These are phyloP conservation scores for Drosophila serrata DNA, from an alignment of 1,140 invertebrate genomes.

Conservation along the genomic window DNA sequence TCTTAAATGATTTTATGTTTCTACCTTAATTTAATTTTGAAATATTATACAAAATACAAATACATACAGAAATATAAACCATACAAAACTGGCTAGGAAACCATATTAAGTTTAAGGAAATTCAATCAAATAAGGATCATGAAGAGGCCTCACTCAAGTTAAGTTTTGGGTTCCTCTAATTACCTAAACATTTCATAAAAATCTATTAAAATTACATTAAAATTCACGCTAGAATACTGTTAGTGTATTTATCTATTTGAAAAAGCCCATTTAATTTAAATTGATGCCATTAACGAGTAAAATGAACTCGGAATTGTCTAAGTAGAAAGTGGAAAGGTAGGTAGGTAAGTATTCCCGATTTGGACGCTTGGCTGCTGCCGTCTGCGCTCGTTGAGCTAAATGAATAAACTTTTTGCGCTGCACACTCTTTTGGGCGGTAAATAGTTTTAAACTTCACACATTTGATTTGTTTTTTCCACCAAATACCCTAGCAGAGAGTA, in stretches of 20 bases:
- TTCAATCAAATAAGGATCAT: neutral
- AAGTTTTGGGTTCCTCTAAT: neutral
- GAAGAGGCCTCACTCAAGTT: no score
- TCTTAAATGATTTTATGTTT: neutral
- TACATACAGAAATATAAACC: neutral
- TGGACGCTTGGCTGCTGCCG: constrained; percentile 43
- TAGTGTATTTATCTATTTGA: constrained; percentile 29
- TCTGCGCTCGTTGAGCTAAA: constrained; percentile 78
- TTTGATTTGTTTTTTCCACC: constrained; percentile 71
- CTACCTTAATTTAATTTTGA: neutral
- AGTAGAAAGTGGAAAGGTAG: constrained; percentile 21
- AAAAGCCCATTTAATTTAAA: constrained; percentile 73
- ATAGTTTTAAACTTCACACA: constrained; percentile 83
- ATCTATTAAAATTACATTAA: neutral
- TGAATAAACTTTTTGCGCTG: constrained; percentile 81
- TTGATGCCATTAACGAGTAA: constrained; percentile 61
- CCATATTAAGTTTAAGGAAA: neutral
- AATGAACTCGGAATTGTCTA: constrained; percentile 65
- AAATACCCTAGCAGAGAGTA: neutral
- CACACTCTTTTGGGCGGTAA: constrained; percentile 78
- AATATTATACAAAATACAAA: neutral
- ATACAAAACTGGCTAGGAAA: neutral
- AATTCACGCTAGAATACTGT: neutral
- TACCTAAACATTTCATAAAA: neutral
- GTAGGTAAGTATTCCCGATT: constrained; percentile 9